Conservation (phyloP, 2,888 invertebrate genomes). For the Pelosia muscerda region DNA sequence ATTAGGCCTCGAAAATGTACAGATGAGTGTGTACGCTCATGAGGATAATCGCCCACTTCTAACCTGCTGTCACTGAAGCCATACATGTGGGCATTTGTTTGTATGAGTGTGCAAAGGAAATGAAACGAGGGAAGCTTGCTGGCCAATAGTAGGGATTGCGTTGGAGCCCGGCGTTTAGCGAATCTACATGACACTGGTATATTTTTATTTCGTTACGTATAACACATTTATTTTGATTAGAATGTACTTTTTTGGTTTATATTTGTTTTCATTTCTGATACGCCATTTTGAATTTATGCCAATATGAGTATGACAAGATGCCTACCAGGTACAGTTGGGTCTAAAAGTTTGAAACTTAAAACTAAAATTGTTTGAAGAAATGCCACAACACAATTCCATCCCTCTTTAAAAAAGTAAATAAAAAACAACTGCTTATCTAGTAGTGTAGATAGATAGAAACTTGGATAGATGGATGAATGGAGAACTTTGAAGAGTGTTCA, state of each 20-base stretch:
- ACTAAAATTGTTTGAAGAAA: too few relatives aligned
- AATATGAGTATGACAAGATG: neutral
- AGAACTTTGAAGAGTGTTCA: too few relatives aligned
- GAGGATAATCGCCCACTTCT: neutral
- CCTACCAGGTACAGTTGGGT: neutral
- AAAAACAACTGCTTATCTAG: too few relatives aligned
- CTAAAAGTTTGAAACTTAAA: too few relatives aligned
- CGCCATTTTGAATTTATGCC: neutral
- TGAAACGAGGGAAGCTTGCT: constrained; percentile 72
- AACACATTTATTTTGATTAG: constrained; percentile 17
- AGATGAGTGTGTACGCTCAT: too few relatives aligned
- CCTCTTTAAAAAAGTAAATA: too few relatives aligned
- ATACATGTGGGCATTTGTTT: constrained; percentile 70
- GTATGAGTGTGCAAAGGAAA: constrained; percentile 75
- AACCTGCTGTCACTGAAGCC: constrained; percentile 55
- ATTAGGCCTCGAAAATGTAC: too few relatives aligned
- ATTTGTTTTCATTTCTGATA: neutral
- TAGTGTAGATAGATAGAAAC: too few relatives aligned
- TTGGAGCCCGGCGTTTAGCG: constrained; percentile 67
- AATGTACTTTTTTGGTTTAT: constrained; percentile 17
- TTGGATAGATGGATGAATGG: too few relatives aligned
- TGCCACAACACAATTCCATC: too few relatives aligned
- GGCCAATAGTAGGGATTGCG: constrained; percentile 53
- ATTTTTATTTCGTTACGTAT: constrained; percentile 49
- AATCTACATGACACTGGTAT: constrained; percentile 77